Base-by-base conservation (phyloP, 2,113 vertebrate species). In the Eidolon helvum region DNA sequence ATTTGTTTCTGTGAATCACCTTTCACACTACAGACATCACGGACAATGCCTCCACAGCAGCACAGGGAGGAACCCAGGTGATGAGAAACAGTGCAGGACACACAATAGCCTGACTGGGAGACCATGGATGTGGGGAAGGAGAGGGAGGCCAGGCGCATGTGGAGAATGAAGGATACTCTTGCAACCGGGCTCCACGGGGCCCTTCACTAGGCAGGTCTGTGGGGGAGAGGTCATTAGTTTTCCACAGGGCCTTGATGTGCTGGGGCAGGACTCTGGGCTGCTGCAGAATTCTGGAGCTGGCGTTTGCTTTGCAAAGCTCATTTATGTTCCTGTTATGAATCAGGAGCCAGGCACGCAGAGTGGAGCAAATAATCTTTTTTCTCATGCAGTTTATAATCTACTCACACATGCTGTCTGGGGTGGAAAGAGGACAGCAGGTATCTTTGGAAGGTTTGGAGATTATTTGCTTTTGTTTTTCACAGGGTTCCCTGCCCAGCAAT, bases 1-100 rank as follows among this genome's bases (percentile, higher is more conserved):
- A 80, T 98, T 98, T 98, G 98, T 98, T 98, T 98, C 94, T 91
- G 92, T 95, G 92, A 96, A 91, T 96, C 95, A 96, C 92, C 94
- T 96, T 95, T 95, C 95, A 84, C 95, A 82, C 40, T 7, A 43
- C 90, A 84, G 45, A 45, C 84, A 91, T 87, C 84, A 8, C 35
- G 87, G 84, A 94, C 91, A 97, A 85, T 92, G 90, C 66, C 69
- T 79, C 0, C 0, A 71, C 72, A 45, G 78, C 68, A 45, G 84
- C 10, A 35, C 53, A 53, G 82, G 71, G 65, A 72, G 28, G 59
- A 28, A 78, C 69, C 80, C 48, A 69, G 66, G 72, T 50, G 24
- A n/a, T 8, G 30, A 80, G 75, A 87, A 78, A 72, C 2, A 11
- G 26, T 83, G 68, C 90, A 19, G 2, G 45, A 43, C 26, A 11